Percentiles rank a stretch among this genome's conserved stretches.
These are phyloP conservation scores for Thymallus thymallus DNA, from an alignment of 2,113 vertebrate species.

Conservation along the genomic window DNA sequence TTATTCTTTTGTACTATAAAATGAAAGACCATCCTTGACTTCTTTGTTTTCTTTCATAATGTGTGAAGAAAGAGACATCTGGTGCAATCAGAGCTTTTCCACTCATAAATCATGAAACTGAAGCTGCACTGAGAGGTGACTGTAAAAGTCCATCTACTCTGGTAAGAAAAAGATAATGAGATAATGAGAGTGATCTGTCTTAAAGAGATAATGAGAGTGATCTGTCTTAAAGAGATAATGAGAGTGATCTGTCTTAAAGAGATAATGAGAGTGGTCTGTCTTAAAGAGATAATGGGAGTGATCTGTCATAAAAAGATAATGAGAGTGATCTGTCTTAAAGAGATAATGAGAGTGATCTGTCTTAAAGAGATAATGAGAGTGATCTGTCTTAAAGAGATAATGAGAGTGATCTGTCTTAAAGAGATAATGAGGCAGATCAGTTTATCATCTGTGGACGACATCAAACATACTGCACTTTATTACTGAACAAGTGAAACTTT, in stretches of 20 bases:
- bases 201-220: conserved; percentile 53
- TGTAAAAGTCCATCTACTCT: conserved; percentile 43
- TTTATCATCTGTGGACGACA: conserved; percentile 44
- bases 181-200: too few species aligned
- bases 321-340: conserved; percentile 55
- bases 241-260: conserved; percentile 57
- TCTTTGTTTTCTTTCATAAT: conserved; percentile 39
- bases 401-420: conserved; percentile 54
- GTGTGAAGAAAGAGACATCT: conserved; percentile 37
- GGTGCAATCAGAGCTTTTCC: conserved; percentile 26
- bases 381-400: conserved; percentile 58
- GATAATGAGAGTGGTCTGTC: conserved; percentile 55
- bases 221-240: conserved; percentile 56
- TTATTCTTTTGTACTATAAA: too few species aligned
- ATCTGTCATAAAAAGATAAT: conserved; percentile 57
- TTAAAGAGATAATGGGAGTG: conserved; percentile 55
- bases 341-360: conserved; percentile 56
- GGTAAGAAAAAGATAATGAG: too few species aligned
- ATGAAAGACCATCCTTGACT: background rate
- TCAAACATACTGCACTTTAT: conserved; percentile 46
- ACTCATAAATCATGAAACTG: conserved; percentile 31
- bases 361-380: conserved; percentile 55
- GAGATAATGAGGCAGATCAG: conserved; percentile 55
- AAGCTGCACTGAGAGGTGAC: conserved; percentile 11
- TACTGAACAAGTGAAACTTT: conserved; percentile 23